Percentiles rank a stretch among this genome's conserved stretches.
phyloP scores from a whole-genome alignment of 2,888 invertebrate species.

The Dicyrtomina minuta region DNA sequence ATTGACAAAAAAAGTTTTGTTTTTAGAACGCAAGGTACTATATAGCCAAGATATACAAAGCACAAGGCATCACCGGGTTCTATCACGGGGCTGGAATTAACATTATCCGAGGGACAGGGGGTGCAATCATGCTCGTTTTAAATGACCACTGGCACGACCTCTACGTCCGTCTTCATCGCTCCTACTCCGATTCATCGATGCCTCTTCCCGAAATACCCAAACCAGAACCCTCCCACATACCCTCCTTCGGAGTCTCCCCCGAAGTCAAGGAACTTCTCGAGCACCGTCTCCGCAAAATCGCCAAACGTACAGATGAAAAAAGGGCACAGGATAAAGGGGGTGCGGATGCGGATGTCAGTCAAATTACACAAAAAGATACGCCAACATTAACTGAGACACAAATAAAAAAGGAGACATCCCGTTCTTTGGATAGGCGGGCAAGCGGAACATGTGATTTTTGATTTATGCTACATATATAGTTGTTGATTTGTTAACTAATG shows the following conservation, averaged over 20 bases:
- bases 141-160: conserved; percentile 28
- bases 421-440: not conserved
- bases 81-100: conserved; percentile 38
- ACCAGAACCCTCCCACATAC: not conserved
- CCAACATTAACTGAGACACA: too few relatives aligned
- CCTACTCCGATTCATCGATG: too few relatives aligned
- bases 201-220: not conserved
- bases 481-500: too few relatives aligned
- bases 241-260: not conserved
- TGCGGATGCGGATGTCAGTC: too few relatives aligned
- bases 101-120: conserved; percentile 40
- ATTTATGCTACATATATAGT: too few relatives aligned
- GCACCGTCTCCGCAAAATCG: too few relatives aligned
- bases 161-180: not conserved
- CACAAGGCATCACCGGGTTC: conserved; percentile 40
- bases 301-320: too few relatives aligned
- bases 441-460: conserved; percentile 2
- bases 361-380: too few relatives aligned
- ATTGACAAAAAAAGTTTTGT: not conserved
- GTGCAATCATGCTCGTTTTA: conserved; percentile 39
- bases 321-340: too few relatives aligned
- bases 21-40: conserved; percentile 30
- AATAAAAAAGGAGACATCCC: too few relatives aligned
- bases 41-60: conserved; percentile 29
- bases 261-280: too few relatives aligned